These are phyloP conservation scores for Gallirallus australis DNA, from an alignment of 2,797 vertebrate genomes.

Conservation along the genomic window DNA sequence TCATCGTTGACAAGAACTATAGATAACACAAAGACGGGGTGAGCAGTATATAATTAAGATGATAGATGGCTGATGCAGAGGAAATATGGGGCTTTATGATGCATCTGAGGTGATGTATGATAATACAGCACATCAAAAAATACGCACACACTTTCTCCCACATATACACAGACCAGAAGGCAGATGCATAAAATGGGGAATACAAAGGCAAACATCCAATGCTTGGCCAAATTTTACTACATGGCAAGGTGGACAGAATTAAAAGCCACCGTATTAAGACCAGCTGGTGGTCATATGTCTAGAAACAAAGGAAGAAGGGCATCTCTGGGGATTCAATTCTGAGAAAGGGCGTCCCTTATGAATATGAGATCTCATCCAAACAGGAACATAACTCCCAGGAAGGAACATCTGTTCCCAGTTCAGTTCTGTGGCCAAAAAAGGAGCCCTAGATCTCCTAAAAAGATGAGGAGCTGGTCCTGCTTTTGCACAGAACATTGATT, in stretches of 20 bases:
- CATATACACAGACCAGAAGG: background rate
- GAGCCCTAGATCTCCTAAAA: slow-evolving; percentile 16
- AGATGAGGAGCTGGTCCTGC: background rate
- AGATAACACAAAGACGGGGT: background rate
- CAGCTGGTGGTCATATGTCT: slow-evolving; percentile 20
- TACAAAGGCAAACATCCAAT: background rate
- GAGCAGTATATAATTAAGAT: slow-evolving; percentile 2
- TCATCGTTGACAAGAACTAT: background rate
- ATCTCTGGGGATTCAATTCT: background rate
- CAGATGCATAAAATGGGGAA: background rate
- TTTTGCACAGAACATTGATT: background rate
- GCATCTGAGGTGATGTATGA: background rate
- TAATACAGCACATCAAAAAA: background rate
- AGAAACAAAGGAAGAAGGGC: slow-evolving; percentile 15
- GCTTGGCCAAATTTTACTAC: background rate
- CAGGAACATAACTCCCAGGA: background rate
- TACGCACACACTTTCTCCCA: background rate
- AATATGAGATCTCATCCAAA: background rate
- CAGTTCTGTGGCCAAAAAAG: slow-evolving; percentile 46
- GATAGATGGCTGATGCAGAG: slow-evolving; percentile 18
- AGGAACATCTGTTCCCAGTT: background rate
- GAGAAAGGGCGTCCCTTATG: background rate
- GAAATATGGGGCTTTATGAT: background rate
- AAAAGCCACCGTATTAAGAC: background rate
- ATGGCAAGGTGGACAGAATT: background rate